Conservation (phyloP, 2,113 vertebrate species). For the Silurus asotus region DNA sequence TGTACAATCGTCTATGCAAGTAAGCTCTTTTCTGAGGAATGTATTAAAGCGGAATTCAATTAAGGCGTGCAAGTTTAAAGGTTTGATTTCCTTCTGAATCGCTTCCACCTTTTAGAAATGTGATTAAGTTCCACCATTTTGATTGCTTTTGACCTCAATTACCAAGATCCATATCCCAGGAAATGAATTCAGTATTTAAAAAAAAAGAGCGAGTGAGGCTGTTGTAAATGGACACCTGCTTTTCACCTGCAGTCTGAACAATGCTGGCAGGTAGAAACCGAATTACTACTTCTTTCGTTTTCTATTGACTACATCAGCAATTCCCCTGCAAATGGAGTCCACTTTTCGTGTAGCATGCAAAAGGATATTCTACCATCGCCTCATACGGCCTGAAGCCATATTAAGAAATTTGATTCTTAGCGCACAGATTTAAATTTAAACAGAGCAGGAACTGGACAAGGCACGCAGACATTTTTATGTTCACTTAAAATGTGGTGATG, state of each 20-base stretch:
- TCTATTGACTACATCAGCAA: constrained; percentile 47
- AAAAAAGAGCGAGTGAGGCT: constrained; percentile 44
- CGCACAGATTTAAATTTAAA: constrained; percentile 8
- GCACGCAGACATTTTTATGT: constrained; percentile 15
- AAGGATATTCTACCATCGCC: constrained; percentile 1
- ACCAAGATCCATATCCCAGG: constrained; percentile 61
- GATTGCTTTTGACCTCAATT: constrained; percentile 70
- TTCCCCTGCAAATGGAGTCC: constrained; percentile 42
- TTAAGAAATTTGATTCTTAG: constrained; percentile 45
- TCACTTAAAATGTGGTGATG: constrained; percentile 9
- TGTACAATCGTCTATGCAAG: background rate
- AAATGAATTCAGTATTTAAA: constrained; percentile 58
- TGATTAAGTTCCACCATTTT: constrained; percentile 57
- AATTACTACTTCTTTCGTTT: constrained; percentile 53
- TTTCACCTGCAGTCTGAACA: constrained; percentile 43
- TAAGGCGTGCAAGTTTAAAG: constrained; percentile 54
- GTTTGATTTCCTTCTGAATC: constrained; percentile 59
- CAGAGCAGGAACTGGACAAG: constrained; percentile 11
- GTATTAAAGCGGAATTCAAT: constrained; percentile 48
- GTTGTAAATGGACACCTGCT: constrained; percentile 59
- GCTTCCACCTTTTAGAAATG: constrained; percentile 64
- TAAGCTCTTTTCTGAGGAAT: constrained; percentile 26
- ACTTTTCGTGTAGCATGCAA: constrained; percentile 26
- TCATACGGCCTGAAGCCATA: constrained; percentile 37
- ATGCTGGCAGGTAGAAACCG: constrained; percentile 55